A percentile compares a stretch with the other conserved stretches of the same genome.
These are phyloP conservation scores for Trichoplusia ni DNA, from an alignment of 1,140 invertebrate species.

Conservation along the genomic window DNA sequence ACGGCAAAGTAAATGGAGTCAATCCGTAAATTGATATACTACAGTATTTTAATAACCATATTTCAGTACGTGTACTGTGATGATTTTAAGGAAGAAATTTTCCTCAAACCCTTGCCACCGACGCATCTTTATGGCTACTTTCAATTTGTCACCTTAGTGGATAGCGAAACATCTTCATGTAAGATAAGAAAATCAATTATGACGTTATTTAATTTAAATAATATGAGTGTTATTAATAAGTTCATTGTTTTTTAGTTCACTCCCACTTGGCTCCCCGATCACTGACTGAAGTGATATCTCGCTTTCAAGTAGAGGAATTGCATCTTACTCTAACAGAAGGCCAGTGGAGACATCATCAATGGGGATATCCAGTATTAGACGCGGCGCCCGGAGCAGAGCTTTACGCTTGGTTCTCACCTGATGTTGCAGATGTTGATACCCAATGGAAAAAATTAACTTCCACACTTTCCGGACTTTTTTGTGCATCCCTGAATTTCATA, in stretches of 20 bases:
- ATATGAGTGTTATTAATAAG: not conserved
- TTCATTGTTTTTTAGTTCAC: conserved; percentile 85
- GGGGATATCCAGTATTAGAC: conserved; percentile 95
- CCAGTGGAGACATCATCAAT: conserved; percentile 94
- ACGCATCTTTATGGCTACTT: conserved; percentile 92
- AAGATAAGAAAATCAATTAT: conserved; percentile 39
- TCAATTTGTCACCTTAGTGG: conserved; percentile 91
- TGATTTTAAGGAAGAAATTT: conserved; percentile 90
- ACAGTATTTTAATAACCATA: conserved; percentile 27
- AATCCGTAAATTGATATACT: not conserved
- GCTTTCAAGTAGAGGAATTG: conserved; percentile 93
- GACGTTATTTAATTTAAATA: not conserved
- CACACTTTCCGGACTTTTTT: conserved; percentile 95
- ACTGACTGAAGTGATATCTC: conserved; percentile 93
- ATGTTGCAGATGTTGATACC: conserved; percentile 84
- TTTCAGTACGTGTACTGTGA: conserved; percentile 76
- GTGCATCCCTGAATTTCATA: conserved; percentile 98
- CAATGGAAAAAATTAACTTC: conserved; percentile 95
- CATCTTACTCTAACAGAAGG: conserved; percentile 96
- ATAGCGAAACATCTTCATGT: conserved; percentile 76
- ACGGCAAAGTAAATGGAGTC: conserved; percentile 2
- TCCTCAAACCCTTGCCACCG: conserved; percentile 89
- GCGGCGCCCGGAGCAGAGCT: conserved; percentile 96
- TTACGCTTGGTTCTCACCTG: conserved; percentile 92
- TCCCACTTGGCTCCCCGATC: conserved; percentile 94